Evolutionary conservation across 2,113 vertebrate genomes (phyloP).

Genomic region (Leucopternis melanops): DNA sequence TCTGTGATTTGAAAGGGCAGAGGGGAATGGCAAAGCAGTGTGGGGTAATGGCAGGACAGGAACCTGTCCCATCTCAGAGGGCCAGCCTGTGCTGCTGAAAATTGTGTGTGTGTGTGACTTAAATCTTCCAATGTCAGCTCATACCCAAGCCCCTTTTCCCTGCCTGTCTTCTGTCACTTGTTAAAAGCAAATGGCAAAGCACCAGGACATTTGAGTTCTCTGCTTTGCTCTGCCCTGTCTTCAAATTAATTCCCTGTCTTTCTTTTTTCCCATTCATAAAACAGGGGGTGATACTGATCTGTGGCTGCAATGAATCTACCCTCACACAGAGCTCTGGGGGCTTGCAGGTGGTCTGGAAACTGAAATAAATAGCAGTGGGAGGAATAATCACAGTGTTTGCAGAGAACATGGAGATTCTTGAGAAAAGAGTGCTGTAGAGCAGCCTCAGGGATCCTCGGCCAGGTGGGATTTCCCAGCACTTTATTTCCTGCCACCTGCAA

Average conservation of each 20-base stretch:
- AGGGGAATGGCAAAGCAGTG: background rate
- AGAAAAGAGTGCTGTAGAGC: background rate
- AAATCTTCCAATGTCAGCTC: background rate
- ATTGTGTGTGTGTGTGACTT: background rate
- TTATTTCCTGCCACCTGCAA: slow-evolving; percentile 10
- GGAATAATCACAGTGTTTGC: slow-evolving; percentile 12
- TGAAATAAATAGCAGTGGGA: slow-evolving; percentile 8
- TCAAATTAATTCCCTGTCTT: background rate
- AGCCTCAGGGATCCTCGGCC: background rate
- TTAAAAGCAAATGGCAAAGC: background rate
- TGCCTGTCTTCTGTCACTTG: background rate
- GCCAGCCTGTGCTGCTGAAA: background rate
- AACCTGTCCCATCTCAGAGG: background rate
- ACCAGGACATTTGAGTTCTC: background rate
- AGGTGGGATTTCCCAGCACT: slow-evolving; percentile 1
- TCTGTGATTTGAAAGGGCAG: background rate
- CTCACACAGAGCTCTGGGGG: background rate
- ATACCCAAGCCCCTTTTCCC: background rate
- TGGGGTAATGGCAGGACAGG: background rate
- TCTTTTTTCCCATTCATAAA: background rate
- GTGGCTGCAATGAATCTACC: background rate
- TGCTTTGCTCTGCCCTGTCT: background rate
- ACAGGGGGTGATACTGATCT: background rate
- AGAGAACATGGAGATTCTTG: background rate
- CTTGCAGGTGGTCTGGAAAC: slow-evolving; percentile 15